Evolutionary conservation across 2,888 invertebrate species (phyloP).

Genomic region (Catocala sponsa): DNA sequence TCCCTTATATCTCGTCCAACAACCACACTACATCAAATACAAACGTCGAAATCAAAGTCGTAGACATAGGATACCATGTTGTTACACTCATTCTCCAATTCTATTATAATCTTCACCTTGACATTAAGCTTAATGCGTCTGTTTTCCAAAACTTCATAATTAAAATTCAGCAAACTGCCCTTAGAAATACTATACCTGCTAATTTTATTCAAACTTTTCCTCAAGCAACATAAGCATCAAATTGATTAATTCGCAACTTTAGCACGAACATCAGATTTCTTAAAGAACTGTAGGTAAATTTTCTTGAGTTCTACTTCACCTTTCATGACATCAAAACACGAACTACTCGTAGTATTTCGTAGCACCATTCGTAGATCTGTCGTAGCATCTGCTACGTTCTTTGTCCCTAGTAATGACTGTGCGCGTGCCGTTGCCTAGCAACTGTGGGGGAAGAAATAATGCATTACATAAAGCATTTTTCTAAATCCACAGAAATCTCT

Average conservation of each 20-base stretch:
- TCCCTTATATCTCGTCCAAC: too few species aligned
- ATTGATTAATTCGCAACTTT: not conserved
- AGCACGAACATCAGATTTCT: not conserved
- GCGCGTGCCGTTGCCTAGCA: constrained; percentile 65
- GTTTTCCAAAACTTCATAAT: too few species aligned
- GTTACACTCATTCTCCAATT: too few species aligned
- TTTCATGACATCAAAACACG: constrained; percentile 7
- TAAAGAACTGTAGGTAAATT: constrained; percentile 10
- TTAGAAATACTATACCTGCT: not conserved
- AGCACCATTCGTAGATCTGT: constrained; percentile 11
- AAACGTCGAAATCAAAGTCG: too few species aligned
- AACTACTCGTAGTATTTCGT: constrained; percentile 8
- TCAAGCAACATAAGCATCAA: not conserved
- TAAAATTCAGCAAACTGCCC: too few species aligned
- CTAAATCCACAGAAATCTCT: constrained; percentile 11
- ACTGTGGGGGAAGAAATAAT: constrained; percentile 42
- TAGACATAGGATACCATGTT: too few species aligned
- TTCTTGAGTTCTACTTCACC: constrained; percentile 11
- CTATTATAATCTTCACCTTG: too few species aligned
- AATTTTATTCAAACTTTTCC: not conserved
- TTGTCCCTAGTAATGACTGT: constrained; percentile 60
- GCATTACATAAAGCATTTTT: constrained; percentile 26
- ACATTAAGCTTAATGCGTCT: too few species aligned
- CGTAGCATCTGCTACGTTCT: constrained; percentile 42
- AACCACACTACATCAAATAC: too few species aligned